Evolutionary conservation across 1,140 invertebrate species (phyloP), one percentile per base, ranked within the genome.

Genomic region (Drosophila truncata): DNA sequence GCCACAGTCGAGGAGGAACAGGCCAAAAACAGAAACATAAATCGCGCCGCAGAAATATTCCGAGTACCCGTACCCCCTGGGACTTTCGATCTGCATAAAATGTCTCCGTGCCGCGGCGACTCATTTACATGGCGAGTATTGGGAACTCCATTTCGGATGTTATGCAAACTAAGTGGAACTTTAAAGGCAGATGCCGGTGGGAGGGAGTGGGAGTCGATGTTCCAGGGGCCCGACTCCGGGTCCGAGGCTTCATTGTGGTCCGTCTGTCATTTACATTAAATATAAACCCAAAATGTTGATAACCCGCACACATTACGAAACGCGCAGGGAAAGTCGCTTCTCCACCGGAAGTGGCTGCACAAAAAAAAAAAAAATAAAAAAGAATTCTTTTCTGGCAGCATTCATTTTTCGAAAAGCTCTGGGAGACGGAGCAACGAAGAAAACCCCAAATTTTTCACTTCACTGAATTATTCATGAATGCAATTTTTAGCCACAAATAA

Each of bases 381-480:
- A 67, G 59, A 85, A 65, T 85, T 90, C 80, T 70, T 78, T 66
- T 64, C 37, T 70, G 71, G 61, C 44, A 50, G 41, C 47, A 37
- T 55, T 73, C 65, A 60, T 67, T 69, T 78, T 73, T 61, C 44
- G 42, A 35, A 74, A 75, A 67, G 78, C 66, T 44, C 37, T 18
- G 63, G 49, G 64, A 61, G 47, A 54, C 42, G 42, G 60, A 25
- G 33, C 33, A 23, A 46, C 78, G 66, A 72, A 73, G 67, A 64
- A 78, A 80, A 44, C 41, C 74, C 70, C 65, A 81, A 90, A 90
- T 90, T 90, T 90, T 85, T 67, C 86, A 90, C 82, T 90, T 91
- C 85, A 82, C 81, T 91, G 86, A 90, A 90, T 90, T 79, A 90
- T 90, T 90, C 85, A 90, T 90, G 71, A 90, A 90, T 90, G 86